These are phyloP conservation scores for Salpingus planirostris DNA, from an alignment of 2,888 invertebrate species.

Conservation along the genomic window DNA sequence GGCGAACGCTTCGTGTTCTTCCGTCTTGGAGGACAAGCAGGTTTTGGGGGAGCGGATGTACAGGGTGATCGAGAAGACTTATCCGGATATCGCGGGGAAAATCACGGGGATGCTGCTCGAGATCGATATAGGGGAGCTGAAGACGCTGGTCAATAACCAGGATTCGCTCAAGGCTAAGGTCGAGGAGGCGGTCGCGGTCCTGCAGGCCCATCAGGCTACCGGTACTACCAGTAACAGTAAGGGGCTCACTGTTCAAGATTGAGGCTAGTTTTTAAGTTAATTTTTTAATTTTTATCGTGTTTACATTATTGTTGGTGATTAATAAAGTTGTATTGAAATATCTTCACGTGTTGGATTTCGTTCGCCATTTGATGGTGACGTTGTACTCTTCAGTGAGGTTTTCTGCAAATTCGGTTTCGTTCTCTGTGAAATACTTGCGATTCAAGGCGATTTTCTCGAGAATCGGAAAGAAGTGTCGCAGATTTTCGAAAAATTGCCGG, in stretches of 20 bases:
- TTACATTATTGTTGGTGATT: no score
- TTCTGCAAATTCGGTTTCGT: no score
- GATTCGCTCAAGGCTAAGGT: slow-evolving; percentile 94
- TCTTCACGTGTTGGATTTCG: no score
- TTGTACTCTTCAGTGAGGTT: no score
- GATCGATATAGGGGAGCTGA: slow-evolving; percentile 93
- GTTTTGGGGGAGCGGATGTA: slow-evolving; percentile 96
- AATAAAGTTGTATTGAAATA: no score
- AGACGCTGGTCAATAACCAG: slow-evolving; percentile 86
- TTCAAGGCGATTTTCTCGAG: no score
- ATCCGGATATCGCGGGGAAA: slow-evolving; percentile 89
- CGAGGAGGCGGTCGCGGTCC: slow-evolving; percentile 94
- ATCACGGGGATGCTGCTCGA: slow-evolving; percentile 98
- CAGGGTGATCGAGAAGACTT: slow-evolving; percentile 90
- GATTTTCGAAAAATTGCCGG: no score
- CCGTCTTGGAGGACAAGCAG: slow-evolving; percentile 95
- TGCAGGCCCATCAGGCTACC: slow-evolving; percentile 94
- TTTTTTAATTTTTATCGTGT: no score
- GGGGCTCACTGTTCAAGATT: slow-evolving; percentile 28
- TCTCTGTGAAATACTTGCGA: no score
- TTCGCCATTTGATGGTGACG: no score
- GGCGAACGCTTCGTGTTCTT: slow-evolving; percentile 59
- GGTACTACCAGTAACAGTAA: no score
- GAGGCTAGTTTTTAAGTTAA: slow-evolving; percentile 6
- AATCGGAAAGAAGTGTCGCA: no score